Evolutionary conservation across 2,797 vertebrate species (phyloP), one percentile per base, ranked within the genome.

Genomic region (Lophius americanus): DNA sequence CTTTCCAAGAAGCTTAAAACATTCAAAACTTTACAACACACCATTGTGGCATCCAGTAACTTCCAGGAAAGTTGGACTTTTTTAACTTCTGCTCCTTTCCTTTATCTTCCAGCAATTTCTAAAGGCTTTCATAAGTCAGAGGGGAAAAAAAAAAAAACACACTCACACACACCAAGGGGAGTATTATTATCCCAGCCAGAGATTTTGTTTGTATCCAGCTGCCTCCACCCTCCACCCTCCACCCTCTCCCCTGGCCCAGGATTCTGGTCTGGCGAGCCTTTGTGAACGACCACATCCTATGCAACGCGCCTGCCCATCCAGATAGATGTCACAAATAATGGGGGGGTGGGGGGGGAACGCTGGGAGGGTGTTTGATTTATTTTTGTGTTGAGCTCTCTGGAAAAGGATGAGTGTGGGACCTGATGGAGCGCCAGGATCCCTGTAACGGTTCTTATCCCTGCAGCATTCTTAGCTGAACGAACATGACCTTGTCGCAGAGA

Each of bases 41-140:
- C 60, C 61, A 57, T 61, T 47, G 65, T 49, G 53, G 52, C 23
- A 10, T 79, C 70, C 49, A 69, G 54, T 62, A 73, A 74, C 72
- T 58, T 79, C 50, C 68, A 81, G 73, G 73, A 41, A 41, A 41
- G 5, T 41, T 41, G 39, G 39, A 9, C 5, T 9, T 41, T 41
- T 9, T 9, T 41, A 41, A 23, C 23, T 23, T 23, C 23, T 23
- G 23, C 23, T 23, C 23, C 23, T 23, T 23, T 23, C 23, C 23
- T 23, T 23, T 23, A 23, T 23, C 23, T 23, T 23, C 23, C 23
- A 23, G 23, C 23, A 23, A 23, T 23, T 23, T 23, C 23, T 23
- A 23, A 23, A 23, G 23, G 23, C 23, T 23, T 23, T 23, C 23
- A 23, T 23, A 23, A 23, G 23, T 23, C 23, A 23, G 23, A 1